Evolutionary conservation across 2,113 vertebrate genomes (phyloP).

Genomic region (Excalfactoria chinensis): DNA sequence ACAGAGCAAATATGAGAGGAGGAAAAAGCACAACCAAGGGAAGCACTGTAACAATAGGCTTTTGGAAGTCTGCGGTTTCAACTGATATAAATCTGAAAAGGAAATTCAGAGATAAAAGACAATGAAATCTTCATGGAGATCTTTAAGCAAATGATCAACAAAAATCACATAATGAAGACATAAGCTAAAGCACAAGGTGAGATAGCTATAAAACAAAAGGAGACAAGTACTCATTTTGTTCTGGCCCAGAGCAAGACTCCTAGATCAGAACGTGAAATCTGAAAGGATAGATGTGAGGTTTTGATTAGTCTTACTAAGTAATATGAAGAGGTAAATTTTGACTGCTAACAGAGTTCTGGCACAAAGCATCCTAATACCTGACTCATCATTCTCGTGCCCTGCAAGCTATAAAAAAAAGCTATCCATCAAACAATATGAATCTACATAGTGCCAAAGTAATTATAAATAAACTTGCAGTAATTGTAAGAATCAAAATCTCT

Average conservation of each 20-base stretch:
- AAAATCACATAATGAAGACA: not conserved
- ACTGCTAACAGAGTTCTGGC: not conserved
- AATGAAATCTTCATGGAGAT: not conserved
- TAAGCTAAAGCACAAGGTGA: not conserved
- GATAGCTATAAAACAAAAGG: not conserved
- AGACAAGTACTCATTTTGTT: not conserved
- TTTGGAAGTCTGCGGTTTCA: not conserved
- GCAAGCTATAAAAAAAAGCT: not conserved
- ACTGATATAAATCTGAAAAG: not conserved
- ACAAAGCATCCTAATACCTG: not conserved
- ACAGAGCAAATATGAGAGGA: not conserved
- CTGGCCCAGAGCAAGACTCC: not conserved
- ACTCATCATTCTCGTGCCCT: rapidly evolving
- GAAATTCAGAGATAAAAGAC: constrained; percentile 14
- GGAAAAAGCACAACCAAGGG: not conserved
- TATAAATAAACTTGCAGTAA: not conserved
- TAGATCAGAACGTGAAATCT: not conserved
- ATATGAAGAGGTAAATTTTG: not conserved
- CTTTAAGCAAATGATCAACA: not conserved
- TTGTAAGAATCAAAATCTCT: not conserved
- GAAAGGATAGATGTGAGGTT: not conserved
- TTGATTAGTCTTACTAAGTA: not conserved
- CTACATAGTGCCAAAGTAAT: not conserved
- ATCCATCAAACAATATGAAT: not conserved
- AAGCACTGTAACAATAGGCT: not conserved